phyloP scores from a whole-genome alignment of 2,797 vertebrate species.

The Sebastes itinus region DNA sequence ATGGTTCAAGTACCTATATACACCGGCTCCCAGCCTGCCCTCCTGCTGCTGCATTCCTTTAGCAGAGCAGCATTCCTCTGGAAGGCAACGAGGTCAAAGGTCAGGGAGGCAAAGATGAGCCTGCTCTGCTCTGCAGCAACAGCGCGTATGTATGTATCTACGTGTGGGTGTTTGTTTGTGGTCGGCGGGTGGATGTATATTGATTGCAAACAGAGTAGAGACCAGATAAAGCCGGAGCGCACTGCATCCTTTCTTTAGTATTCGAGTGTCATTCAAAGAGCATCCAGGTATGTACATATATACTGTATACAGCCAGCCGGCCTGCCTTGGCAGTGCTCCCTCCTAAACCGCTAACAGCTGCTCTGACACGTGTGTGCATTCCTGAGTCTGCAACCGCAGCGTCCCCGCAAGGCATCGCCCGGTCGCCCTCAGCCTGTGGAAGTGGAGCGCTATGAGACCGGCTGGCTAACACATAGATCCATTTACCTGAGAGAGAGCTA shows the following conservation, averaged over 20 bases:
- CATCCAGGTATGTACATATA: conserved; percentile 27
- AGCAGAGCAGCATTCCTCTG: conserved; percentile 43
- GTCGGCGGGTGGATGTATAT: not conserved
- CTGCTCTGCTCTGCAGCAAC: not conserved
- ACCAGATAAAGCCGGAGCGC: not conserved
- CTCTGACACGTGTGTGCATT: conserved; percentile 72
- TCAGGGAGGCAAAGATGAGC: conserved; percentile 26
- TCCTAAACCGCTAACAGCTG: conserved; percentile 71
- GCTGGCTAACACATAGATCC: conserved; percentile 16
- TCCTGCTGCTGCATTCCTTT: conserved; percentile 52
- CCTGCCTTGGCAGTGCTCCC: conserved; percentile 42
- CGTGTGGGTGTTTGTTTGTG: not conserved
- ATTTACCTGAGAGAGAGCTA: conserved; percentile 48
- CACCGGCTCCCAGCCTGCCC: not conserved
- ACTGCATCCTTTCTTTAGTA: not conserved
- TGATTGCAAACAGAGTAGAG: not conserved
- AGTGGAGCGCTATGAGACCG: not conserved
- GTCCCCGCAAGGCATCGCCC: conserved; percentile 42
- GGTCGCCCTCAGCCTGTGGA: conserved; percentile 11
- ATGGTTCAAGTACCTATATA: conserved; percentile 16
- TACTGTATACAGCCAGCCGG: conserved; percentile 20
- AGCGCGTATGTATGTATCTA: not conserved
- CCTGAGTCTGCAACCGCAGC: conserved; percentile 53
- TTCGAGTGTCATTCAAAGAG: not conserved
- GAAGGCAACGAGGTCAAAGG: conserved; percentile 48